phyloP scores from a whole-genome alignment of 2,113 vertebrate species.

The Chaetodon auriga region DNA sequence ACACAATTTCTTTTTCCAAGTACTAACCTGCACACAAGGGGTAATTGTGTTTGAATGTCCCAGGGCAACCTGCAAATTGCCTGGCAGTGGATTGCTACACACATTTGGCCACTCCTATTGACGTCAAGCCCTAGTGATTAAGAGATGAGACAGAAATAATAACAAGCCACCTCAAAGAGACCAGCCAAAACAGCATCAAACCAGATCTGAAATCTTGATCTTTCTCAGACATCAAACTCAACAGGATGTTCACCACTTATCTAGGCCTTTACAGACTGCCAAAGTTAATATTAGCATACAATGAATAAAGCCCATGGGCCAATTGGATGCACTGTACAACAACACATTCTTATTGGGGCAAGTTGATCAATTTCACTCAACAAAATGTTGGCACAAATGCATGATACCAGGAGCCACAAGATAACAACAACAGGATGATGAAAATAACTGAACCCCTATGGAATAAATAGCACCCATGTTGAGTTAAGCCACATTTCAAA shows the following conservation, averaged over 20 bases:
- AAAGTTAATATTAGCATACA: neutral
- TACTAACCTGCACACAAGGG: conserved; percentile 14
- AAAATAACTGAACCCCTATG: neutral
- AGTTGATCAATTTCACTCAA: neutral
- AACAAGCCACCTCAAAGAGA: conserved; percentile 21
- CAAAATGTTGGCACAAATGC: neutral
- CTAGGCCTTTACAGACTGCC: neutral
- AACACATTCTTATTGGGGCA: neutral
- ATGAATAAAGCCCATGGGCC: neutral
- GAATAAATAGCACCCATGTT: neutral
- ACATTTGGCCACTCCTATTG: conserved; percentile 67
- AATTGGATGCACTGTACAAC: neutral
- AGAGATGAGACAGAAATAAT: conserved; percentile 69
- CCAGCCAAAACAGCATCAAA: conserved; percentile 30
- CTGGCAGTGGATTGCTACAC: conserved; percentile 35
- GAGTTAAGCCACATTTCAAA: neutral
- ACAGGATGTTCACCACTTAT: neutral
- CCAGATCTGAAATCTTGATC: neutral
- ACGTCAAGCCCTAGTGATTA: conserved; percentile 78
- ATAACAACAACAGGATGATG: neutral
- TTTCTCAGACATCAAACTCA: neutral
- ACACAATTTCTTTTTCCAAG: conserved; percentile 32
- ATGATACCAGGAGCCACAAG: neutral
- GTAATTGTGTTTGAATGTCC: conserved; percentile 12
- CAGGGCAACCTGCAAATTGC: conserved; percentile 33